Evolutionary conservation across 2,888 invertebrate genomes (phyloP).

Genomic region (Xestia ashworthii): DNA sequence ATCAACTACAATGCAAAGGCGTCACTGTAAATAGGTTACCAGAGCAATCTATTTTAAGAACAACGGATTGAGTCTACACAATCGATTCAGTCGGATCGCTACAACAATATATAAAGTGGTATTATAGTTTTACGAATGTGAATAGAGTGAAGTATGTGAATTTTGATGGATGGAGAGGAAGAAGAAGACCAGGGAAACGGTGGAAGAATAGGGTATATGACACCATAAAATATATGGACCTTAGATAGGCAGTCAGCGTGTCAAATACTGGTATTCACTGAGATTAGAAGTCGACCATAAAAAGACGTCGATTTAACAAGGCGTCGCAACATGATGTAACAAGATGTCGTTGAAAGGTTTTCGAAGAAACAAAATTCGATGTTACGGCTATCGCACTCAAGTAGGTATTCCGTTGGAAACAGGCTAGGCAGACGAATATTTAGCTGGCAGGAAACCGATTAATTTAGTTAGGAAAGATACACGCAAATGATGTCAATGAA

Average conservation of each 20-base stretch:
- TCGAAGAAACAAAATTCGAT: too few species aligned
- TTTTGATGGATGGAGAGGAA: too few species aligned
- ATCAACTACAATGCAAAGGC: slow-evolving; percentile 9
- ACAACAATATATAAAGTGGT: neutral
- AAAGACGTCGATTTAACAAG: too few species aligned
- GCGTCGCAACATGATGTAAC: too few species aligned
- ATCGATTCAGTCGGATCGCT: slow-evolving; percentile 36
- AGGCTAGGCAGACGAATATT: neutral
- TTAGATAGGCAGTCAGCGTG: too few species aligned
- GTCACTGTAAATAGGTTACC: slow-evolving; percentile 54
- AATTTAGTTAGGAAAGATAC: neutral
- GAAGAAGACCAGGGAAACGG: too few species aligned
- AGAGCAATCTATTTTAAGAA: slow-evolving; percentile 56
- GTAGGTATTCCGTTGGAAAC: neutral
- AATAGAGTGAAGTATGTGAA: too few species aligned
- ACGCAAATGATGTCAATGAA: neutral
- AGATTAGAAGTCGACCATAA: neutral
- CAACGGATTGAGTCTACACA: slow-evolving; percentile 18
- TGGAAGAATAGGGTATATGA: too few species aligned
- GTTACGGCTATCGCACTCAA: too few species aligned
- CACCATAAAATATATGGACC: too few species aligned
- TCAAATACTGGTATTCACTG: neutral
- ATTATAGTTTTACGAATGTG: neutral
- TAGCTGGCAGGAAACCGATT: neutral
- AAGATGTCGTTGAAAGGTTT: too few species aligned